A percentile compares a stretch with the other conserved stretches of the same genome.
Conservation (phyloP, 2,888 invertebrate species). For the Amphipyra tragopoginis region DNA sequence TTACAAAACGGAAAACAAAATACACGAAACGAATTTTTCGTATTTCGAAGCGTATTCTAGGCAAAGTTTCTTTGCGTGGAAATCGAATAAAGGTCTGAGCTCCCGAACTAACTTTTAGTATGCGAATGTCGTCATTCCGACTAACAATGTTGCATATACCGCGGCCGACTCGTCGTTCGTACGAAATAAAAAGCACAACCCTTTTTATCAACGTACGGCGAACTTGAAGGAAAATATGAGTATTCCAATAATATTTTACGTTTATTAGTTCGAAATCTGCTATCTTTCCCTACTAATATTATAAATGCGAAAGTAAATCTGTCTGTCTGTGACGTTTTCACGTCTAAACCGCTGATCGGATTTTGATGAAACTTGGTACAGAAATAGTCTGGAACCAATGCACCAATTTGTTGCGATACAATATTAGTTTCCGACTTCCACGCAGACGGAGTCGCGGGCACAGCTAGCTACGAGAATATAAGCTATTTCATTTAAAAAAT, state of each 20-base stretch:
- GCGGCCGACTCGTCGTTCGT: slow-evolving; percentile 4
- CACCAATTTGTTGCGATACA: too few relatives aligned
- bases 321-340: too few relatives aligned
- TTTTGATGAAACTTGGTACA: too few relatives aligned
- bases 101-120: slow-evolving; percentile 43
- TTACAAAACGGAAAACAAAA: slow-evolving; percentile 11
- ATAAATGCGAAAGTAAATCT: too few relatives aligned
- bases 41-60: slow-evolving; percentile 26
- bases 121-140: slow-evolving; percentile 30
- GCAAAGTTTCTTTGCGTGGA: slow-evolving; percentile 46
- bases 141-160: slow-evolving; percentile 44
- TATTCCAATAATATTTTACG: neutral
- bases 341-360: too few relatives aligned
- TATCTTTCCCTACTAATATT: too few relatives aligned
- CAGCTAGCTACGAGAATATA: too few relatives aligned
- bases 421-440: too few relatives aligned
- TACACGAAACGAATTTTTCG: slow-evolving; percentile 22
- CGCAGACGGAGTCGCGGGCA: too few relatives aligned
- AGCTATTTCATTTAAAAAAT: too few relatives aligned
- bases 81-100: slow-evolving; percentile 49
- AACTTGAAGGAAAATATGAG: neutral
- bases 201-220: neutral
- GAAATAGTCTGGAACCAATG: too few relatives aligned
- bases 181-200: slow-evolving; percentile 11
- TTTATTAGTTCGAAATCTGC: too few relatives aligned